Evolutionary conservation across 2,888 invertebrate genomes (phyloP).

Genomic region (Dasypogon diadema): DNA sequence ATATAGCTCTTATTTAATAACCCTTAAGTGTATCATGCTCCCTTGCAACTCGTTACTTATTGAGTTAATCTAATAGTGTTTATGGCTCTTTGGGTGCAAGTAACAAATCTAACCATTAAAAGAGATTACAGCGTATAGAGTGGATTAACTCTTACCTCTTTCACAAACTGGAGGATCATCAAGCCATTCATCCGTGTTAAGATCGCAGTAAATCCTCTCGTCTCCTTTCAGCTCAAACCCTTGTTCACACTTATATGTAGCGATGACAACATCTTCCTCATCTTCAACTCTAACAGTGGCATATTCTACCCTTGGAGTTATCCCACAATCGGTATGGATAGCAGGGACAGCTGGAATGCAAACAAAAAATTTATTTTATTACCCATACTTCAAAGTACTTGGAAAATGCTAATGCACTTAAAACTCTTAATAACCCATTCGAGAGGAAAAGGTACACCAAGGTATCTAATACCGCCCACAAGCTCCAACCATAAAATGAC

Average conservation of each 20-base stretch:
- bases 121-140: no score
- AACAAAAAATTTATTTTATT: constrained; percentile 5
- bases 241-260: constrained; percentile 62
- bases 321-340: constrained; percentile 64
- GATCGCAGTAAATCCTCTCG: constrained; percentile 62
- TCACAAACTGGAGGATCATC: constrained; percentile 64
- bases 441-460: no score
- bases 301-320: constrained; percentile 63
- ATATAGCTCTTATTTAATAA: no score
- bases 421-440: constrained; percentile 8
- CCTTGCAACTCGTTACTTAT: no score
- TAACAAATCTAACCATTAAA: no score
- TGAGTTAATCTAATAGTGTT: no score
- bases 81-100: no score
- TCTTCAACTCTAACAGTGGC: constrained; percentile 60
- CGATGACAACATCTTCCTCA: constrained; percentile 64
- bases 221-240: constrained; percentile 64
- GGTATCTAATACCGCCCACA: constrained; percentile 22
- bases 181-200: constrained; percentile 65
- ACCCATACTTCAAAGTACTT: background rate
- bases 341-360: constrained; percentile 51
- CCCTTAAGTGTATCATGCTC: no score
- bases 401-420: background rate
- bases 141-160: constrained; percentile 57
- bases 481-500: constrained; percentile 5